A percentile compares a stretch with the other conserved stretches of the same genome.
phyloP scores from a whole-genome alignment of 2,113 vertebrate genomes.

The Heptranchias perlo region DNA sequence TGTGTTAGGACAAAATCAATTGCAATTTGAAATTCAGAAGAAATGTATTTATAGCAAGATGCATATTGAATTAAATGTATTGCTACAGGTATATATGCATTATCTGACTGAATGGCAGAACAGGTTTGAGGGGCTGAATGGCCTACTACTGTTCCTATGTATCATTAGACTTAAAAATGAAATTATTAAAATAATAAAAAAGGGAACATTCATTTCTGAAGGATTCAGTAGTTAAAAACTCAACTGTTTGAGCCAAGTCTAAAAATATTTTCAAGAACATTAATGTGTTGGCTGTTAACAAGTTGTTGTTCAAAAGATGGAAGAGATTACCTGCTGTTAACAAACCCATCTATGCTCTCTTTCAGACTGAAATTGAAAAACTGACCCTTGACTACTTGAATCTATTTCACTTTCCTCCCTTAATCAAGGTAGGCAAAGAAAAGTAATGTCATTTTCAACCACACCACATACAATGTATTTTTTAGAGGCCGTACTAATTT shows the following conservation, averaged over 20 bases:
- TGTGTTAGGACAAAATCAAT: background rate
- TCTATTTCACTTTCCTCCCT: conserved; percentile 87
- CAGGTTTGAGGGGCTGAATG: background rate
- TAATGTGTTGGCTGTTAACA: conserved; percentile 4
- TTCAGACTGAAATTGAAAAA: conserved; percentile 87
- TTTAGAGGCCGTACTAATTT: background rate
- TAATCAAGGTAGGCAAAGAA: conserved; percentile 74
- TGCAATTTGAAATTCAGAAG: background rate
- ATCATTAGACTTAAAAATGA: background rate
- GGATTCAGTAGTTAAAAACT: background rate
- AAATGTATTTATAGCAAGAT: background rate
- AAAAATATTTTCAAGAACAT: conserved; percentile 15
- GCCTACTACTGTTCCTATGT: background rate
- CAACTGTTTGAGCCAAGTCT: background rate
- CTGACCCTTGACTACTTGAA: conserved; percentile 86
- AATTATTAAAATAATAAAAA: background rate
- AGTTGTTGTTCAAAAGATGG: conserved; percentile 16
- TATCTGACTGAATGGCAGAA: background rate
- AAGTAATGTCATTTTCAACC: background rate
- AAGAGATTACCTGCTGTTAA: conserved; percentile 31
- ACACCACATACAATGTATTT: background rate
- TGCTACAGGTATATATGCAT: background rate
- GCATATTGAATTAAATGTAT: background rate
- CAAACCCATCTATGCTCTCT: conserved; percentile 44
- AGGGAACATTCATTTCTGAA: background rate